Percentiles rank a stretch among this genome's conserved stretches.
Conservation (phyloP, 2,888 invertebrate genomes). For the Amorpha juglandis region DNA sequence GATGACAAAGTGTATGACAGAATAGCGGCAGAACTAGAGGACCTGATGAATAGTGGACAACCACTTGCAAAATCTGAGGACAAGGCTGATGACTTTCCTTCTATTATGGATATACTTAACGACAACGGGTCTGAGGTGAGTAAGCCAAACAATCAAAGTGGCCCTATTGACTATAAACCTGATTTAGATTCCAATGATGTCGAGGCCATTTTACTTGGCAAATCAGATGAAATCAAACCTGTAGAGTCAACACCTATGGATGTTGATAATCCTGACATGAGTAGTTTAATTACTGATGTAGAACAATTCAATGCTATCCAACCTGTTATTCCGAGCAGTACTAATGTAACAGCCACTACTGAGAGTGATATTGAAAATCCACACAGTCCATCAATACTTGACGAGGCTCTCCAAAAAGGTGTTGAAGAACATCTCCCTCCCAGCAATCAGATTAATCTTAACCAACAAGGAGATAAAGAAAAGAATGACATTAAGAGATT, state of each 20-base stretch:
- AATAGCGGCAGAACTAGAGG: conserved; percentile 80
- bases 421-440: conserved; percentile 66
- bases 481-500: not conserved
- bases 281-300: conserved; percentile 58
- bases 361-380: conserved; percentile 57
- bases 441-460: conserved; percentile 26
- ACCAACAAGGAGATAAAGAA: conserved; percentile 8
- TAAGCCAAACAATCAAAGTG: conserved; percentile 54
- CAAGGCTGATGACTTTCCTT: conserved; percentile 74
- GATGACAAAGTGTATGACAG: conserved; percentile 80
- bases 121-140: conserved; percentile 54
- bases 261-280: conserved; percentile 58
- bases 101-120: conserved; percentile 80
- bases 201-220: conserved; percentile 77
- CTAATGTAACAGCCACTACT: conserved; percentile 39
- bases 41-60: conserved; percentile 77
- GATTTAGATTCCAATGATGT: conserved; percentile 75
- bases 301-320: conserved; percentile 49
- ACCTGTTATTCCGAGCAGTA: conserved; percentile 39
- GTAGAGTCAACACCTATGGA: conserved; percentile 57
- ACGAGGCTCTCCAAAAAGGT: conserved; percentile 68
- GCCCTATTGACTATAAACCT: conserved; percentile 55
- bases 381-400: conserved; percentile 73
- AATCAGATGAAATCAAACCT: conserved; percentile 49
- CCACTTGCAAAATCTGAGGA: conserved; percentile 57